Evolutionary conservation across 2,888 invertebrate genomes (phyloP), one percentile per base, ranked within the genome.

Genomic region (Andricus quercusramuli): DNA sequence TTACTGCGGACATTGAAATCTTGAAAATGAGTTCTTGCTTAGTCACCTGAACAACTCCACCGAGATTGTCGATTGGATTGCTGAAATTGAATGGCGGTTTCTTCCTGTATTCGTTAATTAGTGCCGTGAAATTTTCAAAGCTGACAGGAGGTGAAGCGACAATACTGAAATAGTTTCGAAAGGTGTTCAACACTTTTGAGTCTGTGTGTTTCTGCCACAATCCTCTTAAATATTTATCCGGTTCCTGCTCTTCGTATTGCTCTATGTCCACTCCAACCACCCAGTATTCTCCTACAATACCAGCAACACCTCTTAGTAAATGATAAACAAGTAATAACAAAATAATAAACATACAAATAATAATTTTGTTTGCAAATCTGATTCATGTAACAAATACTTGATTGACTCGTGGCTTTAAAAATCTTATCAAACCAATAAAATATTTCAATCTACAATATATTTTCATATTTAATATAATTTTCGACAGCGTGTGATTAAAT

Each of bases 261-360:
- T 97, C 97, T 20, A 97, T 96, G 90, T 98, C 97, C 9, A 98
- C 97, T 8, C 98, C 98, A 32, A 98, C 96, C 1, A 98, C 98
- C 91, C 97, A 98, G 91, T 98, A 99, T 91, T 98, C 97, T n/a
- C 98, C 97, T 96, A 92, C 51, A 88, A 88, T 83, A 80, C 56
- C 59, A 80, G 82, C 37, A 78, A 64, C 17, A 79, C 66, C 29
- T 32, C 22, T 37, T 3, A n/a, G 62, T 11, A 64, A 29, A 70
- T 78, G 44, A 67, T 6, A 22, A 56, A n/a, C 8, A n/a, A 56
- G 2, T n/a, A n/a, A 56, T 15, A n/a, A 56, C 9, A 20, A 56
- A 56, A 56, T n/a, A 9, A n/a, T 56, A n/a, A 56, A 47, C 17
- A 47, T 17, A 47, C 1, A 17, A 47, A 47, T 47, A 0, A 47